phyloP scores from a whole-genome alignment of 23 tunicate species.

The Ascidia mentula region DNA sequence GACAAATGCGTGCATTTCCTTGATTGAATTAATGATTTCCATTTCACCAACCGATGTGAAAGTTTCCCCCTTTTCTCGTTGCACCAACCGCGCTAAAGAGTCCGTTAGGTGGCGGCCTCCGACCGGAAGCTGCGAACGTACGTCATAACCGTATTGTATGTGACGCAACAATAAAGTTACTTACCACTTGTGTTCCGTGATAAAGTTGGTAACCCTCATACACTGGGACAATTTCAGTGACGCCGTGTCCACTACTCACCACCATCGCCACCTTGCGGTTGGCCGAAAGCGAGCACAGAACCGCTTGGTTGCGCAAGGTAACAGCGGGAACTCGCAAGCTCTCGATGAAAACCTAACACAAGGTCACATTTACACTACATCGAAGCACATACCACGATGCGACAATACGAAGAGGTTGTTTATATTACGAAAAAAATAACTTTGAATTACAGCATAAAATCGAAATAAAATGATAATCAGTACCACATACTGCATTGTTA shows the following conservation, averaged over 20 bases:
- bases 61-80: slow-evolving; percentile 39
- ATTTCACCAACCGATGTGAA: slow-evolving; percentile 56
- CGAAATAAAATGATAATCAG: too few species aligned
- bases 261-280: slow-evolving; percentile 55
- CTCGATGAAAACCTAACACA: slow-evolving; percentile 68
- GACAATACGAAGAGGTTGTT: neutral
- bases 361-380: too few species aligned
- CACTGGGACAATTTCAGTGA: slow-evolving; percentile 67
- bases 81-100: slow-evolving; percentile 29
- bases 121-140: slow-evolving; percentile 31
- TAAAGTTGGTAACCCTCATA: slow-evolving; percentile 41
- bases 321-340: slow-evolving; percentile 47
- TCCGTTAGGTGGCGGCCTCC: slow-evolving; percentile 80
- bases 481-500: too few species aligned
- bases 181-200: neutral
- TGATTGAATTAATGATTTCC: slow-evolving; percentile 51
- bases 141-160: neutral
- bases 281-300: slow-evolving; percentile 35
- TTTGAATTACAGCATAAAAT: neutral
- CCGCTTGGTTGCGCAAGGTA: slow-evolving; percentile 57
- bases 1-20: slow-evolving; percentile 50
- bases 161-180: neutral
- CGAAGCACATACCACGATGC: too few species aligned
- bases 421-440: neutral
- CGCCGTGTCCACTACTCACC: slow-evolving; percentile 65